phyloP scores from a whole-genome alignment of 2,113 vertebrate species.

The Cyprinodon variegatus region DNA sequence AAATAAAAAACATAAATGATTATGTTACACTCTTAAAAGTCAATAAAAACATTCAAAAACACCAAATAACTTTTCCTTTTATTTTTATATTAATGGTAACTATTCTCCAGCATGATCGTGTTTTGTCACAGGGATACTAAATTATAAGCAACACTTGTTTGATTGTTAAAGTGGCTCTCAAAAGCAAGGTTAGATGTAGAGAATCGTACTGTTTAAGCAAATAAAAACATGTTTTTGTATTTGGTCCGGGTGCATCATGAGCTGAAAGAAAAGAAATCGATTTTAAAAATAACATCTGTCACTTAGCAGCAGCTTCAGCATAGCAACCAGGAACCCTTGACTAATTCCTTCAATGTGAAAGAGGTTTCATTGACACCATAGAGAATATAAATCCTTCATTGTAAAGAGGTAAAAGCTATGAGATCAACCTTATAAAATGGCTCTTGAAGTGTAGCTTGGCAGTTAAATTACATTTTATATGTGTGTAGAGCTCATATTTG shows the following conservation, averaged over 20 bases:
- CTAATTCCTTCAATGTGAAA: slow-evolving; percentile 67
- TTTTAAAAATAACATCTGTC: slow-evolving; percentile 62
- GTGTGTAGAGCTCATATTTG: neutral
- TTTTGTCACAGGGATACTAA: neutral
- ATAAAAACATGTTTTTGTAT: neutral
- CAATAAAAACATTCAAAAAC: neutral
- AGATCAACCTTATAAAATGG: slow-evolving; percentile 10
- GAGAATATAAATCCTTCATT: slow-evolving; percentile 54
- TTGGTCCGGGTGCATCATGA: slow-evolving; percentile 19
- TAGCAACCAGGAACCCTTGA: slow-evolving; percentile 58
- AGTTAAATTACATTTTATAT: slow-evolving; percentile 5
- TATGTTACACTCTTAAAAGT: neutral
- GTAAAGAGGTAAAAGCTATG: slow-evolving; percentile 18
- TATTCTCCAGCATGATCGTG: neutral
- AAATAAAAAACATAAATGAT: neutral
- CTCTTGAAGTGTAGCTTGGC: slow-evolving; percentile 1
- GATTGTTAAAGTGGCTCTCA: no score
- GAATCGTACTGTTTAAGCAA: neutral
- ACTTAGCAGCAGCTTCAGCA: slow-evolving; percentile 61
- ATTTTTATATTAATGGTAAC: neutral
- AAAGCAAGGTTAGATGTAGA: no score
- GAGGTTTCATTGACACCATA: slow-evolving; percentile 37
- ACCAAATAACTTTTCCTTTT: no score
- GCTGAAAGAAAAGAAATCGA: slow-evolving; percentile 10
- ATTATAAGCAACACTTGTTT: neutral